phyloP scores from a whole-genome alignment of 2,888 invertebrate species.

The Automeris io region DNA sequence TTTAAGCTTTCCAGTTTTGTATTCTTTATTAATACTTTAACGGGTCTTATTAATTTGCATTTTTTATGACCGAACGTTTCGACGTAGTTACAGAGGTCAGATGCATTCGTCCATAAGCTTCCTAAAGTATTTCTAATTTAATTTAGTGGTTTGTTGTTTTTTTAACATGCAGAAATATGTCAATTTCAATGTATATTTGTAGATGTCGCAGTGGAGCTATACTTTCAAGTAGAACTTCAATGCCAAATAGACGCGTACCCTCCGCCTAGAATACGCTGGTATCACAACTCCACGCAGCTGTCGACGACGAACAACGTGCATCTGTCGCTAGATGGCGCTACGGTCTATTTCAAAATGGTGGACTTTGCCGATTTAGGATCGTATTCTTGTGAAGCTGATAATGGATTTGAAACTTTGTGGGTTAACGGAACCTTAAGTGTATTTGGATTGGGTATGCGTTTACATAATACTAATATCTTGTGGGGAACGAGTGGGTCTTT shows the following conservation, averaged over 20 bases:
- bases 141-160: no score
- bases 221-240: constrained; percentile 36
- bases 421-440: constrained; percentile 42
- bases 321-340: constrained; percentile 29
- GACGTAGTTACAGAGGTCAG: no score
- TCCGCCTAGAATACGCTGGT: constrained; percentile 34
- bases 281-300: constrained; percentile 46
- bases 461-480: no score
- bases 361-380: constrained; percentile 55
- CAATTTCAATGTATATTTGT: constrained; percentile 13
- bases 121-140: no score
- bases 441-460: constrained; percentile 40
- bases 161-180: neutral
- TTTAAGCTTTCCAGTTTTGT: no score
- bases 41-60: no score
- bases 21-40: no score
- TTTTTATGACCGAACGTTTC: no score
- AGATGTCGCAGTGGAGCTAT: constrained; percentile 47
- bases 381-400: constrained; percentile 72
- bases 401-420: constrained; percentile 48
- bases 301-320: constrained; percentile 21
- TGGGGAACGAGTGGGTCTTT: no score
- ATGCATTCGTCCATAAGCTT: no score
- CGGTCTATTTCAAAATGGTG: constrained; percentile 37
- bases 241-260: constrained; percentile 44